Evolutionary conservation across 2,797 vertebrate species (phyloP), one percentile per base, ranked within the genome.

Genomic region (Enoplosus armatus): DNA sequence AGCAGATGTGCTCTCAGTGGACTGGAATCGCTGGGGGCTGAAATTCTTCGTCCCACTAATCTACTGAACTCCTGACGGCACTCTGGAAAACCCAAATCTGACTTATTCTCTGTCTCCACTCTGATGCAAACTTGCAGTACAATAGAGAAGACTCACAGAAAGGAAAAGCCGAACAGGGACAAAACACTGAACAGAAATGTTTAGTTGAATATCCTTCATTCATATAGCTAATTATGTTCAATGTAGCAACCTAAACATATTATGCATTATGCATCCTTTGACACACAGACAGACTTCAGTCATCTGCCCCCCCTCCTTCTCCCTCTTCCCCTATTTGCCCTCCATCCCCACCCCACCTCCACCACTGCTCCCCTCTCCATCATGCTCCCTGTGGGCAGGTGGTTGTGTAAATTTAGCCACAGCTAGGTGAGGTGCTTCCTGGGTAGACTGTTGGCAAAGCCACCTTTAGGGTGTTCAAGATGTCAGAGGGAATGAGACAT

Each of bases 401-500:
- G 92, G 87, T 87, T 92, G 92, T 92, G 88, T 93, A 95, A 93
- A 94, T 94, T 92, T 93, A 94, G 86, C 92, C 87, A 89, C 85
- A 87, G 90, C 91, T 89, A 94, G 93, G 92, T 93, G 93, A 94
- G 92, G 90, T 92, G 93, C 90, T 93, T 92, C 90, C 93, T 94
- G 93, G 93, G 93, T 87, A 90, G 88, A 92, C 89, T 91, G 89
- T 89, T 90, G 92, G 89, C 90, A 85, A 85, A 90, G 84, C 89
- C 91, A 93, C 91, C 93, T 95, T 94, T 93, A 93, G 93, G 94
- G 93, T 92, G 89, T 93, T 92, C 78, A 83, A 88, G 76, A 91
- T 93, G 94, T 95, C 94, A 95, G 87, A 94, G 89, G 87, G 84
- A 94, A 94, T 95, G 91, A 94, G 83, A 90, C 92, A 92, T 94